Evolutionary conservation across 2,113 vertebrate genomes (phyloP).

Genomic region (Cyprinodon variegatus): DNA sequence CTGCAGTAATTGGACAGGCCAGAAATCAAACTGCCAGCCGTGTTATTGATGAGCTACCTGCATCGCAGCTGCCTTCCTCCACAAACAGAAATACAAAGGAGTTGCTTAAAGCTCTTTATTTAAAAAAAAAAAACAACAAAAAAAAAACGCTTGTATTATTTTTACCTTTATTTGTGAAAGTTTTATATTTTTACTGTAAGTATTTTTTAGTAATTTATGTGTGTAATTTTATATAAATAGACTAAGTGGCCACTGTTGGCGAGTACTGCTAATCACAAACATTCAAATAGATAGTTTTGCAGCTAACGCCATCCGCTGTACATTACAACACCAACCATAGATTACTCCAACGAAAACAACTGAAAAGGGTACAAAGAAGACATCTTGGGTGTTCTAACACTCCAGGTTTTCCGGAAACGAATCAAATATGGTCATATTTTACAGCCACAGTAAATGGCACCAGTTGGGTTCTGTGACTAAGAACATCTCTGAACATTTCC

Average conservation of each 20-base stretch:
- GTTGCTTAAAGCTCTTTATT: background rate
- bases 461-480: too few relatives aligned
- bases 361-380: too few relatives aligned
- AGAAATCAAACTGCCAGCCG: background rate
- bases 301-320: too few relatives aligned
- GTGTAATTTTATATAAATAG: background rate
- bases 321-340: too few relatives aligned
- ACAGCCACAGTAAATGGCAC: too few relatives aligned
- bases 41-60: background rate
- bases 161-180: background rate
- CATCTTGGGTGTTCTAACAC: too few relatives aligned
- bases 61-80: background rate
- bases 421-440: too few relatives aligned
- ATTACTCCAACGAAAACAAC: background rate
- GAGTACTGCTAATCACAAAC: background rate
- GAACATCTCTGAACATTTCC: too few relatives aligned
- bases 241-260: background rate
- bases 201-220: background rate
- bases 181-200: too few relatives aligned
- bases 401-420: too few relatives aligned
- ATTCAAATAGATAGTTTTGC: background rate
- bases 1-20: background rate
- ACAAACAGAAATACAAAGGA: background rate
- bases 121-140: background rate
- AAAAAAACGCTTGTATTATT: background rate